Conservation (phyloP, 2,888 invertebrate genomes). For the Ectemnius continuus region DNA sequence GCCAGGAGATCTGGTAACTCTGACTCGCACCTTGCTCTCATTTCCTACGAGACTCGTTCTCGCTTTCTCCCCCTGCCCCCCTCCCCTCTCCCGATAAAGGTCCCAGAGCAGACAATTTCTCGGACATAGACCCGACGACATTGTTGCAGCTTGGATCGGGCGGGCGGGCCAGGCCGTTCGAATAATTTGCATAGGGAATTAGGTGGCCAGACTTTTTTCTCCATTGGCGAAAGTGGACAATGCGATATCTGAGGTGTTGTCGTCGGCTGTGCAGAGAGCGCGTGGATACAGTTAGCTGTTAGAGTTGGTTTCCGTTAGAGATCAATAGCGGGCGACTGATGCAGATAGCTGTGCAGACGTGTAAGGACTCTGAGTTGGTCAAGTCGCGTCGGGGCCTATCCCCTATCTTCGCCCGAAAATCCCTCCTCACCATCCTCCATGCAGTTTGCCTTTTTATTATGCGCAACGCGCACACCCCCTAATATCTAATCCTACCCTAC, state of each 20-base stretch:
- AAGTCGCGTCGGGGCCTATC: slow-evolving; percentile 17
- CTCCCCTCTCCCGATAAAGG: too few species aligned
- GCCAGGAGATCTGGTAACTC: too few species aligned
- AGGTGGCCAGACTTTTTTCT: neutral
- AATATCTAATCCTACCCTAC: neutral
- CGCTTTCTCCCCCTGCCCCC: too few species aligned
- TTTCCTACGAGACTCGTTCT: too few species aligned
- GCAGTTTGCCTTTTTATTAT: slow-evolving; percentile 38
- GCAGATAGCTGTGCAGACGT: slow-evolving; percentile 18
- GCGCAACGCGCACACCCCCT: slow-evolving; percentile 12
- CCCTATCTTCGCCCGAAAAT: slow-evolving; percentile 40
- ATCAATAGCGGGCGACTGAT: slow-evolving; percentile 26
- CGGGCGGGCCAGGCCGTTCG: too few species aligned
- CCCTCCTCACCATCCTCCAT: slow-evolving; percentile 42
- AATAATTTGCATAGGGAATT: too few species aligned
- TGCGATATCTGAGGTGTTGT: neutral
- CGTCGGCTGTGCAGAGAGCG: neutral
- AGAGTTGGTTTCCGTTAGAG: neutral
- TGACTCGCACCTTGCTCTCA: too few species aligned
- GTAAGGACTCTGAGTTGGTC: slow-evolving; percentile 33
- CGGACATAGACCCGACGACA: too few species aligned
- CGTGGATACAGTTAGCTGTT: neutral
- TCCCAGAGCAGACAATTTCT: too few species aligned
- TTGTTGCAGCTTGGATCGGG: too few species aligned
- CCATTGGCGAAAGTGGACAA: neutral